A percentile compares a stretch with the other conserved stretches of the same genome.
Conservation (phyloP, 1,140 invertebrate genomes). For the Papilio dardanus region DNA sequence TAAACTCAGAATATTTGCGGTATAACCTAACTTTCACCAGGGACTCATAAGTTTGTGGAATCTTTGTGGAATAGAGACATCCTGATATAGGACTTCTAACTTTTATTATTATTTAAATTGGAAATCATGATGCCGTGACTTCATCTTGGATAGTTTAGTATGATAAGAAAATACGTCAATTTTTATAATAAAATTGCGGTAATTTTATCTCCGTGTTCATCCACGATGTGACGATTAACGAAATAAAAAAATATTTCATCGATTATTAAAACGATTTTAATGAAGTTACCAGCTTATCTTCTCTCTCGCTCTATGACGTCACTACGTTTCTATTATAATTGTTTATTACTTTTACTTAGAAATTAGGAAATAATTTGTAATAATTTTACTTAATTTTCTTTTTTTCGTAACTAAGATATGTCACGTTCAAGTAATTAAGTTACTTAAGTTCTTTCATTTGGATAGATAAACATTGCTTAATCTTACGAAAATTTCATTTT, state of each 20-base stretch:
- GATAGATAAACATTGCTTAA: constrained; percentile 30
- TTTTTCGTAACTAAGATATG: constrained; percentile 17
- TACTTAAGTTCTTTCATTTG: constrained; percentile 28
- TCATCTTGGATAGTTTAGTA: constrained; percentile 20
- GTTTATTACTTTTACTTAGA: constrained; percentile 21
- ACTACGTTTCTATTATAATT: constrained; percentile 7
- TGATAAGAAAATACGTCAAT: constrained; percentile 22
- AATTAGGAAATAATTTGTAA: constrained; percentile 23
- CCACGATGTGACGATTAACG: constrained; percentile 20
- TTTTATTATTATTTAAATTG: background rate
- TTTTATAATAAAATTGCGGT: constrained; percentile 34
- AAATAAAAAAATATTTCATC: constrained; percentile 31
- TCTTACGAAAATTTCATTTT: background rate
- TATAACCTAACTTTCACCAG: too few relatives aligned
- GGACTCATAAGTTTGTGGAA: background rate
- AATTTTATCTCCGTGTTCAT: constrained; percentile 20
- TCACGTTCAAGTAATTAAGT: constrained; percentile 27
- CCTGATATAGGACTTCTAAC: background rate
- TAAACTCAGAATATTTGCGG: too few relatives aligned
- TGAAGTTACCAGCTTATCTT: constrained; percentile 32
- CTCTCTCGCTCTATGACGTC: background rate
- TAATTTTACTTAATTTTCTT: constrained; percentile 10
- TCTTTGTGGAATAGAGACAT: too few relatives aligned
- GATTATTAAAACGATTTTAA: constrained; percentile 29
- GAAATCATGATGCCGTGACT: background rate